Percentiles rank a stretch among this genome's conserved stretches.
Conservation (phyloP, 2,888 invertebrate genomes). For the Pterostichus madidus region DNA sequence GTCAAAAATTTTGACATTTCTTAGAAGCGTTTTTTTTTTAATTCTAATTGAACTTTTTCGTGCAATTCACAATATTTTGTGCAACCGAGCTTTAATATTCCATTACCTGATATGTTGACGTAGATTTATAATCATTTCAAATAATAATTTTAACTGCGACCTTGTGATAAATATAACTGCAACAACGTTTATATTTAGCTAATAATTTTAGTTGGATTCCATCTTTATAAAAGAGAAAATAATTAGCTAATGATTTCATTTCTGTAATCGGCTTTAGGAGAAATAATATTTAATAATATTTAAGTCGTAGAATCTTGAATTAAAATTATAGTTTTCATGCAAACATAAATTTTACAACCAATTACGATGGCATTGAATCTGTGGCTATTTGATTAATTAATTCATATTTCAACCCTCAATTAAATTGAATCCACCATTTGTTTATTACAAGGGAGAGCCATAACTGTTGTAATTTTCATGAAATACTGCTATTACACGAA, state of each 20-base stretch:
- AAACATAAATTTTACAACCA: constrained; percentile 21
- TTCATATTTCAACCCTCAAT: background rate
- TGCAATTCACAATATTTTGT: no score
- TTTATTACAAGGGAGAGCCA: constrained; percentile 3
- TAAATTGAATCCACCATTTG: background rate
- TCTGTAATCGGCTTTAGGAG: background rate
- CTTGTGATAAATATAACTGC: no score
- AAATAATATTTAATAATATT: background rate
- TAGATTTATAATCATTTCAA: no score
- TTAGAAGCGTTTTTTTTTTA: no score
- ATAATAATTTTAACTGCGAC: no score
- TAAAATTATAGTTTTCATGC: constrained; percentile 10
- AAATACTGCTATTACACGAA: background rate
- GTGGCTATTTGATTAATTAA: constrained; percentile 35
- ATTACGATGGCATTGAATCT: constrained; percentile 24
- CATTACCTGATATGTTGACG: no score
- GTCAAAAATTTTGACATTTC: no score
- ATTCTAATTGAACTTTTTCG: no score
- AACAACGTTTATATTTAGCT: background rate
- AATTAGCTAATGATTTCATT: constrained; percentile 29
- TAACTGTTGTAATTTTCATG: constrained; percentile 4
- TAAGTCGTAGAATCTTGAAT: background rate
- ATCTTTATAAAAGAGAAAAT: background rate
- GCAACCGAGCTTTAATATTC: no score
- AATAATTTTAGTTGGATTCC: background rate